Conservation (phyloP, 2,888 invertebrate genomes). For the Platerodrilus igneus region DNA sequence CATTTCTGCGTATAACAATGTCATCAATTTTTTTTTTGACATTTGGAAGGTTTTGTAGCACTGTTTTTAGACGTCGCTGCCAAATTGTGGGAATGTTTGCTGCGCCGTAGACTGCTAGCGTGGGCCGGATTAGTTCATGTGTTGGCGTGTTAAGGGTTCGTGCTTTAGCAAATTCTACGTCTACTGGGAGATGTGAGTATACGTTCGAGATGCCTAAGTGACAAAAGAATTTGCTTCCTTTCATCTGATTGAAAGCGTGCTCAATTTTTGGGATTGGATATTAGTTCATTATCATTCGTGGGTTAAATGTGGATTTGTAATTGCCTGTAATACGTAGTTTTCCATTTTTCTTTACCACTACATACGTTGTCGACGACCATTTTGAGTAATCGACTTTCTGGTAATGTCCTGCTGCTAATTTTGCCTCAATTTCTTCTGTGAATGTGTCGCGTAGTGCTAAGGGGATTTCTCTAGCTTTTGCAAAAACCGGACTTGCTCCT, state of each 20-base stretch:
- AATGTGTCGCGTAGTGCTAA: constrained; percentile 18
- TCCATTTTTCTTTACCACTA: constrained; percentile 24
- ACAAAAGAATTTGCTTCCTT: not conserved
- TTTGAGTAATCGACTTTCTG: constrained; percentile 23
- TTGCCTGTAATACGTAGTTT: constrained; percentile 23
- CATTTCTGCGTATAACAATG: too few species aligned
- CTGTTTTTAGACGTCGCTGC: too few species aligned
- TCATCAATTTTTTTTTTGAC: too few species aligned
- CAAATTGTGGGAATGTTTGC: too few species aligned
- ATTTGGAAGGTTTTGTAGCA: too few species aligned
- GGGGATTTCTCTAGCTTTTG: constrained; percentile 15
- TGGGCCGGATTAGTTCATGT: too few species aligned
- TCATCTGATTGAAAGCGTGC: not conserved
- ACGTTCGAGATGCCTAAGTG: not conserved
- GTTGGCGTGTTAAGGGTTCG: too few species aligned
- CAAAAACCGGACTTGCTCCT: too few species aligned
- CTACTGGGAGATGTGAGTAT: too few species aligned
- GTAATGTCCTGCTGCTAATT: constrained; percentile 24
- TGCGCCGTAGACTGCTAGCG: too few species aligned
- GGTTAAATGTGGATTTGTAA: constrained; percentile 24
- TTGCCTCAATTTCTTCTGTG: constrained; percentile 20
- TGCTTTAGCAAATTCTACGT: too few species aligned
- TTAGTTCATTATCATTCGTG: too few species aligned
- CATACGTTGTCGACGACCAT: constrained; percentile 23
- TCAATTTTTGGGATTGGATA: constrained; percentile 17